These are phyloP conservation scores for Adelognathus sp. DNA, from an alignment of 2,888 invertebrate genomes.

Conservation along the genomic window DNA sequence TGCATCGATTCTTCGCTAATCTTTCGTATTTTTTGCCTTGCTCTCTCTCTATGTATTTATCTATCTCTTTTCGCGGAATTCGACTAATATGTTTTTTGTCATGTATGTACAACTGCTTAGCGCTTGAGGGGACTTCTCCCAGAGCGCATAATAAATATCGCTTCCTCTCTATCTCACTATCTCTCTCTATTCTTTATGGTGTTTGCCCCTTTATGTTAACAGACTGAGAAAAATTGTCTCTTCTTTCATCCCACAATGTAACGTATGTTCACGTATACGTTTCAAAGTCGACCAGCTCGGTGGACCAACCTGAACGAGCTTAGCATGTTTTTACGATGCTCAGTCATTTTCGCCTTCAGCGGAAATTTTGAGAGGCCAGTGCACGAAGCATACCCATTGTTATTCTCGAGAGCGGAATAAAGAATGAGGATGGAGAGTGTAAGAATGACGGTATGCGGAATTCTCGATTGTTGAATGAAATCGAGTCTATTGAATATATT, in stretches of 20 bases:
- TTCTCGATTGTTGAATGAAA: constrained; percentile 8
- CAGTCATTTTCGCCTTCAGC: constrained; percentile 22
- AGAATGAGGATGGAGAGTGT: neutral
- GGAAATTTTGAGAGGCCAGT: constrained; percentile 1
- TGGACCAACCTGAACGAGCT: constrained; percentile 19
- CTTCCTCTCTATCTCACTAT: too few species aligned
- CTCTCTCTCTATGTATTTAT: too few species aligned
- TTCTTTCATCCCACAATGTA: constrained; percentile 32
- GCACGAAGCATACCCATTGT: constrained; percentile 32
- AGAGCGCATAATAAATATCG: too few species aligned
- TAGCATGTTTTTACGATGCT: constrained; percentile 48
- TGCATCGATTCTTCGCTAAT: constrained; percentile 46
- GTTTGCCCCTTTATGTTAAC: constrained; percentile 50
- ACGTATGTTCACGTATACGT: neutral
- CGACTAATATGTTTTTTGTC: too few species aligned
- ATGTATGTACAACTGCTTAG: too few species aligned
- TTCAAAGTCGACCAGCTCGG: constrained; percentile 4
- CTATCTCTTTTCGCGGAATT: too few species aligned
- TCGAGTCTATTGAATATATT: constrained; percentile 22
- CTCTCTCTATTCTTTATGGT: too few species aligned
- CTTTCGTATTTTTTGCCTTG: neutral
- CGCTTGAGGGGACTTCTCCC: too few species aligned
- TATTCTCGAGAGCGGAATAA: neutral
- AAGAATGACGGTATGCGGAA: constrained; percentile 38
- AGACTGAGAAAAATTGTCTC: constrained; percentile 15